phyloP scores from a whole-genome alignment of 2,113 vertebrate genomes.

The Hypomesus transpacificus region DNA sequence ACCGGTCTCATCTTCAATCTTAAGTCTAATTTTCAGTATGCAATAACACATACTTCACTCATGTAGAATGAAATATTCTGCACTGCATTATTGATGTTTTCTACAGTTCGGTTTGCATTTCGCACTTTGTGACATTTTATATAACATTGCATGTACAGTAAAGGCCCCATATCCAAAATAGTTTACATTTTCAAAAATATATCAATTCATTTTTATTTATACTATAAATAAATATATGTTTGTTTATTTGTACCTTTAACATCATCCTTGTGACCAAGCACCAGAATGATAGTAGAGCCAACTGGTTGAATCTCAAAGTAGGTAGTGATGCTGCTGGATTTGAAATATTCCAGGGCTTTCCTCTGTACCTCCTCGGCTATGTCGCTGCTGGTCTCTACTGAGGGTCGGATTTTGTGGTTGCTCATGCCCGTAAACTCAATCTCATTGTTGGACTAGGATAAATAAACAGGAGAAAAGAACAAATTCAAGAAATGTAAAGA shows the following conservation, averaged over 20 bases:
- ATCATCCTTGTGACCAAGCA: slow-evolving; percentile 26
- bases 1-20: too few relatives aligned
- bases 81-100: too few relatives aligned
- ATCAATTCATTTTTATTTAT: too few relatives aligned
- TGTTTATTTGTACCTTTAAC: slow-evolving; percentile 37
- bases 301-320: slow-evolving; percentile 61
- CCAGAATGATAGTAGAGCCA: slow-evolving; percentile 37
- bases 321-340: slow-evolving; percentile 53
- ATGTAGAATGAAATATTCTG: too few relatives aligned
- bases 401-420: fast-evolving
- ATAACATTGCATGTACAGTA: too few relatives aligned
- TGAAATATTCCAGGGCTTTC: slow-evolving; percentile 40
- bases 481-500: background rate
- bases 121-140: too few relatives aligned
- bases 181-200: too few relatives aligned
- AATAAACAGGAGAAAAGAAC: background rate
- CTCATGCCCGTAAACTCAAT: slow-evolving; percentile 16
- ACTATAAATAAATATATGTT: too few relatives aligned
- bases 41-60: too few relatives aligned
- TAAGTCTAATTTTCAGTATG: too few relatives aligned
- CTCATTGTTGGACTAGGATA: slow-evolving; percentile 64
- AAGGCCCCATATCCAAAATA: too few relatives aligned
- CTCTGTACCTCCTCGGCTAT: slow-evolving; percentile 48
- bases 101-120: too few relatives aligned
- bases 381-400: background rate